Evolutionary conservation across 2,888 invertebrate species (phyloP), one percentile per base, ranked within the genome.

Genomic region (Endotricha flammealis): DNA sequence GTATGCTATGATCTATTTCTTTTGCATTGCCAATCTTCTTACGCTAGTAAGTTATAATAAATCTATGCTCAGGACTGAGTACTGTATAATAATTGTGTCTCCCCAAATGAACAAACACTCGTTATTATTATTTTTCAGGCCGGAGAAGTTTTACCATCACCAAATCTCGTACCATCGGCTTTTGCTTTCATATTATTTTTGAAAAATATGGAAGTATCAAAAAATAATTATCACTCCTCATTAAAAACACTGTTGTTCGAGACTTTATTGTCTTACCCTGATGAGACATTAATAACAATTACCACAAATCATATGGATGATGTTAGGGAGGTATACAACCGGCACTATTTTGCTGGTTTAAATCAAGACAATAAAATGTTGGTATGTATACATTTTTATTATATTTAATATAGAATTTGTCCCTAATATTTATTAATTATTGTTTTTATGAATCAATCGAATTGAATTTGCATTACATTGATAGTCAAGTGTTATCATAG

Each of bases 241-340:
- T n/a, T n/a, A n/a, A n/a, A 65, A 42, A 38, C 32, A 10, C 34
- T 70, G 17, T 68, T 64, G 30, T 69, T 67, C 40, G 64, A 76
- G 4, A 65, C 64, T 10, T 39, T 81, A 1, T 20, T 61, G n/a
- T 51, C 48, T n/a, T 77, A 64, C 39, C 76, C 83, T 16, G 53
- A 64, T 33, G 47, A 62, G 22, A 56, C 54, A 11, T 48, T 75
- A 1, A 41, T 53, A 20, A 44, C 45, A 8, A 30, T 67, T 4
- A 57, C 50, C 1, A 46, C 46, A 4, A 35, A 51, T 2, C 52
- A 73, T 23, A 39, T 48, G 27, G 29, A 42, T 14, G 57, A 64
- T 33, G 31, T 81, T 2, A 45, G 65, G 31, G 63, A 70, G 41
- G 38, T 73, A 10, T 48, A 72, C 12, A 46, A 53, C 31, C 38